A percentile compares a stretch with the other conserved stretches of the same genome.
Conservation (phyloP, 2,888 invertebrate genomes). For the Rhagonycha fulva region DNA sequence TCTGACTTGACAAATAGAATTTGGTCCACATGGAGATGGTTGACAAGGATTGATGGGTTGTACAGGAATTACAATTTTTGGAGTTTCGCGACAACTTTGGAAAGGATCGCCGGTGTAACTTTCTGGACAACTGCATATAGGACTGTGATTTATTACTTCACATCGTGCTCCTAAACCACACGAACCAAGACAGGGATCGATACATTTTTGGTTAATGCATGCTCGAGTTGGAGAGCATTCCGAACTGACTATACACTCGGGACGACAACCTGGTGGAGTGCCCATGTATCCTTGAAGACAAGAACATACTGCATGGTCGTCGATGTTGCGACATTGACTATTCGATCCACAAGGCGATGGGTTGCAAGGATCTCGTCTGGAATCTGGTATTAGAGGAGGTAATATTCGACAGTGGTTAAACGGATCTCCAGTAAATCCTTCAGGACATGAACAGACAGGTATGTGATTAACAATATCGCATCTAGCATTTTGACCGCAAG, state of each 20-base stretch:
- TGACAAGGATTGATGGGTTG: slow-evolving; percentile 65
- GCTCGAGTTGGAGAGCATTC: slow-evolving; percentile 59
- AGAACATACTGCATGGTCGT: slow-evolving; percentile 59
- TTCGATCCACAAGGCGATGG: slow-evolving; percentile 62
- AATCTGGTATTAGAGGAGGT: slow-evolving; percentile 39
- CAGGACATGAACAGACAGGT: slow-evolving; percentile 72
- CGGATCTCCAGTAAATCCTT: slow-evolving; percentile 71
- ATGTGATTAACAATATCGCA: slow-evolving; percentile 76
- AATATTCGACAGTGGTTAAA: slow-evolving; percentile 54
- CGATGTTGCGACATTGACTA: slow-evolving; percentile 59
- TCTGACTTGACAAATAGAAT: slow-evolving; percentile 70
- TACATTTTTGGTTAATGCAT: slow-evolving; percentile 61
- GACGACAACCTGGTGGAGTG: slow-evolving; percentile 60
- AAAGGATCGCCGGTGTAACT: slow-evolving; percentile 79
- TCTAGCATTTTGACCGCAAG: slow-evolving; percentile 70
- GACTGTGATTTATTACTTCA: slow-evolving; percentile 60
- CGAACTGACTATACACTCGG: slow-evolving; percentile 59
- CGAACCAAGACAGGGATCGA: slow-evolving; percentile 61
- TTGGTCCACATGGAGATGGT: slow-evolving; percentile 83
- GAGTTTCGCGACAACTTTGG: slow-evolving; percentile 69
- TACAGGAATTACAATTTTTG: slow-evolving; percentile 51
- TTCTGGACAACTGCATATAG: slow-evolving; percentile 60
- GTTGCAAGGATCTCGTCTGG: slow-evolving; percentile 53
- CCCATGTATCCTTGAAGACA: slow-evolving; percentile 60
- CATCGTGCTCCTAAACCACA: slow-evolving; percentile 61